Evolutionary conservation across 2,113 vertebrate species (phyloP), one percentile per base, ranked within the genome.

Genomic region (Gallinago media): DNA sequence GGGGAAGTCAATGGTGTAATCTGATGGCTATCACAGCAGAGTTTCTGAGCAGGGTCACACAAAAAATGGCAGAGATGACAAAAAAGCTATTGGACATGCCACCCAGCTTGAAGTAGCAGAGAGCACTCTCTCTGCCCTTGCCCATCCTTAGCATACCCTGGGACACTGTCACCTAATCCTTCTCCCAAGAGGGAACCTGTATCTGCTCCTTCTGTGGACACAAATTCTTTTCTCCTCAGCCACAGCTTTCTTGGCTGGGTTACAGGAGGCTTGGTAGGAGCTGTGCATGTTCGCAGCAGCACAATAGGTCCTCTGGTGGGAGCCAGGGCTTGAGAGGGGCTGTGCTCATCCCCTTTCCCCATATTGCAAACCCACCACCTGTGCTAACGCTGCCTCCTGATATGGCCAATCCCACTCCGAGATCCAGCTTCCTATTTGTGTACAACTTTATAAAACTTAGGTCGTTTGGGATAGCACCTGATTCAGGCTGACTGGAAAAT

Each of bases 221-320:
- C 38, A 42, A 47, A 46, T 2, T 8, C 17, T 42, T 59, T 38
- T 23, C 9, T 70, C 32, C 61, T 54, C 42, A 74, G 11, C 47
- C 22, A 42, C 34, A 40, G 32, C 22, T 58, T 70, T 84, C 34
- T 32, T 56, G 55, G 36, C 11, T 70, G 50, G 70, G 18, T 74
- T 58, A 55, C 1, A 2, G 40, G 3, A 59, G 25, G 6, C 8
- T 11, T 76, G 38, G 46, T 23, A 36, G 55, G 36, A 65, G 14
- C 3, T 0, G 0, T 11, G 27, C 4, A 2, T 6, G n/a, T 13
- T 76, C 15, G 5, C 1, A 3, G 40, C 22, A 67, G 34, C 40
- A 44, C 62, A 65, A 44, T 12, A 63, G 17, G 19, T 44, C 40
- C 16, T 74, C 49, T 0, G 3, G 42, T 16, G 36, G 49, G 67